Base-by-base conservation (phyloP, 2,797 vertebrate species). In the Adrianichthys oophorus region DNA sequence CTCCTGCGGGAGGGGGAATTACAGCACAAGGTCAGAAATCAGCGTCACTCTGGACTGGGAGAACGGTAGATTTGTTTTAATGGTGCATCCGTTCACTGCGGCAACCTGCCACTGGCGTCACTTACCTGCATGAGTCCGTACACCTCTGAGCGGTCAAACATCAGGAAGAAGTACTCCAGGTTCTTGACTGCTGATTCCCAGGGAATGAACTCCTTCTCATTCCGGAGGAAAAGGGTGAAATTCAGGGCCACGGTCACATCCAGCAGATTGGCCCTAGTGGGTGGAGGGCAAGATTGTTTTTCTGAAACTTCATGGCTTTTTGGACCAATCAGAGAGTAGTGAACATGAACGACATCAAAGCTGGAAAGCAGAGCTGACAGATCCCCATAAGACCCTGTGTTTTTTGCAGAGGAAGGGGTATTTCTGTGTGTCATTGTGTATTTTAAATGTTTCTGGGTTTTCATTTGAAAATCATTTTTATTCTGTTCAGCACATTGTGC, bases 121-220 rank as follows among this genome's bases (percentile, higher is more conserved):
- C 76, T 1, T 82, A 76, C 92, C 88, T 89, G 87, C 78, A 94
- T 89, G 21, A 88, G 83, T 51, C 92, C 92, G 4, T 89, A 89
- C 40, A 93, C 88, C 56, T 91, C 89, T 0, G 92, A 89, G 47
- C 91, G 92, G 73, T 93, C 91, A 49, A 93, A 93, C 92, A 93
- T 93, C 23, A 72, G 69, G 66, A 79, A 16, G 16, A 92, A 84
- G 57, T 90, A 91, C 0, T 72, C 3, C 4, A 94, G 63, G 66
- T 92, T 91, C 13, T 41, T 75, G 1, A 83, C 14, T 0, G 89
- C 82, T 0, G 82, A 74, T 16, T 85, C 53, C 93, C 93, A 94
- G 42, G 93, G 91, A 4, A 92, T 14, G 43, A 52, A 89, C 1
- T 44, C 78, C 0, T 0, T 88, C 37, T 94, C 92, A 0, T 82